Base-by-base conservation (phyloP, 2,113 vertebrate species). In the Apaloderma vittatum region DNA sequence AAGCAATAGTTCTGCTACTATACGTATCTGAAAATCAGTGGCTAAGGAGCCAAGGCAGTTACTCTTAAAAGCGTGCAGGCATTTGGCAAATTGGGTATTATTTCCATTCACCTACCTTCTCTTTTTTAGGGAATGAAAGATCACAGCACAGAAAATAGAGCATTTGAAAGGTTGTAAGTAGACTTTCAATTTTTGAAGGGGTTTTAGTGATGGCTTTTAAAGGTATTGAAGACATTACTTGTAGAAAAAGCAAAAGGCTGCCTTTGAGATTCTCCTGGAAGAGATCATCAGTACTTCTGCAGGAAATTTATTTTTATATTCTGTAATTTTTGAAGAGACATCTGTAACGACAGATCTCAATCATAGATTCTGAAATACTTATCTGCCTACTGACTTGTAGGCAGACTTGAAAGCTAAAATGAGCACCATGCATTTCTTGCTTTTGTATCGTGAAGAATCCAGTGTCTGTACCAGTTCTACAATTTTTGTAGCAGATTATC, bases 331-430 rank as follows among this genome's bases (percentile, higher is more conserved):
- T 81, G 12, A 93, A 82, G 52, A 72, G 9, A 75, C 30, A 59
- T 11, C 26, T 90, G 26, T 71, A 88, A 86, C 3, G 40, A 66
- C 88, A 88, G 52, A 76, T 90, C 82, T 97, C 92, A 92, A 1
- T 68, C 90, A 82, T 3, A 68, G 45, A 88, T 85, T 85, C 66
- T 79, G 81, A 90, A 94, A 72, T 78, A 59, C 71, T 93, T 92
- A 36, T 93, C 94, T 94, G 85, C 86, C 92, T 93, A 93, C 96
- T 88, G 71, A 70, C 78, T 93, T 88, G 78, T 76, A 82, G 90
- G 81, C 90, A 94, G 66, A 30, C 57, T 78, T 48, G 74, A 83
- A 82, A 95, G 67, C 90, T 94, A 83, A 97, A 97, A 89, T 0
- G 32, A 91, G 68, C 27, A 89, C n/a, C 58, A 68, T 37, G 24